These are phyloP conservation scores for Antitype chi DNA, from an alignment of 2,888 invertebrate species.

Conservation along the genomic window DNA sequence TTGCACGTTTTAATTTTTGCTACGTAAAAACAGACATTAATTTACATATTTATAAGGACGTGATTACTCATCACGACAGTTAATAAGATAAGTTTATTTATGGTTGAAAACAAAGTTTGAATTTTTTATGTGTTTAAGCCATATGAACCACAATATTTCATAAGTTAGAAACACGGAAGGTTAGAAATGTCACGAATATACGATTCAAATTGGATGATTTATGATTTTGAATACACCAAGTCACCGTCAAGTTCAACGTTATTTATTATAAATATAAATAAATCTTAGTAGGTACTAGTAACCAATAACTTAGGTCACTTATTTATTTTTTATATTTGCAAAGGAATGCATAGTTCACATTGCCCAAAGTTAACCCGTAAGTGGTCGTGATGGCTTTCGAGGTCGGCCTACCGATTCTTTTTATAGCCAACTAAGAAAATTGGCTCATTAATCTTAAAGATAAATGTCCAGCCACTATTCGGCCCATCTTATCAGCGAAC, in stretches of 20 bases:
- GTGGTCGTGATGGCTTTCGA: slow-evolving; percentile 80
- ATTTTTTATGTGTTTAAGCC: slow-evolving; percentile 10
- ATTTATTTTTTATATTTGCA: slow-evolving; percentile 61
- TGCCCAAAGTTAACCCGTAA: slow-evolving; percentile 82
- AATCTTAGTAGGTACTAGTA: slow-evolving; percentile 37
- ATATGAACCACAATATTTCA: slow-evolving; percentile 22
- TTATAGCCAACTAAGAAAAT: slow-evolving; percentile 91
- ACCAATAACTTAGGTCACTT: slow-evolving; percentile 35
- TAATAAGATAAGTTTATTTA: slow-evolving; percentile 58
- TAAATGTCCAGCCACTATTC: slow-evolving; percentile 90
- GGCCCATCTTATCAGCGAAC: slow-evolving; percentile 88
- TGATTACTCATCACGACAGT: slow-evolving; percentile 57
- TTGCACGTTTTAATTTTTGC: slow-evolving; percentile 65
- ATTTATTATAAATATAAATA: slow-evolving; percentile 42
- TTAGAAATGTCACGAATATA: slow-evolving; percentile 17
- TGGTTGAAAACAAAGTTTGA: slow-evolving; percentile 34
- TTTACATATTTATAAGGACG: slow-evolving; percentile 62
- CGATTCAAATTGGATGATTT: slow-evolving; percentile 48
- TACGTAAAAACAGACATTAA: slow-evolving; percentile 58
- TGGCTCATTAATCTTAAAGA: slow-evolving; percentile 91
- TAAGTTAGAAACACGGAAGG: slow-evolving; percentile 18
- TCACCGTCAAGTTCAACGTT: slow-evolving; percentile 34
- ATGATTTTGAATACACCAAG: slow-evolving; percentile 27
- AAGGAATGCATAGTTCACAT: slow-evolving; percentile 74
- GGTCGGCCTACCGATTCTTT: slow-evolving; percentile 88